Evolutionary conservation across 2,888 invertebrate species (phyloP).

Genomic region (Clistopyga incitator): DNA sequence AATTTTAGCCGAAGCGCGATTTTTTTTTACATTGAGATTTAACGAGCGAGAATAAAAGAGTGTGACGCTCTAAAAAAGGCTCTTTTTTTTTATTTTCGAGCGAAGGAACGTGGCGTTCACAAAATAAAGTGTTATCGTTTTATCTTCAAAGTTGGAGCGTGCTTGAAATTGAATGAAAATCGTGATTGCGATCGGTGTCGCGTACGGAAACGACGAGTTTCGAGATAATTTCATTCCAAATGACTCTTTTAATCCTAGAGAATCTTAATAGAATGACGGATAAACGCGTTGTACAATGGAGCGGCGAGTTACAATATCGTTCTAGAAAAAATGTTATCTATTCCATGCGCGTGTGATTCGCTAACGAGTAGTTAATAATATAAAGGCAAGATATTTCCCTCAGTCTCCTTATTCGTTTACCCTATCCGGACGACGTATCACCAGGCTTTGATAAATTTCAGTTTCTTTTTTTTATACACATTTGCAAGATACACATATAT

Average conservation of each 20-base stretch:
- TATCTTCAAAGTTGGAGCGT: slow-evolving; percentile 13
- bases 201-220: slow-evolving; percentile 26
- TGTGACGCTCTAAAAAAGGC: slow-evolving; percentile 22
- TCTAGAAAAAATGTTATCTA: slow-evolving; percentile 36
- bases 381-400: slow-evolving; percentile 81
- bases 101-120: slow-evolving; percentile 39
- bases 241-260: slow-evolving; percentile 23
- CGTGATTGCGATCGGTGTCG: slow-evolving; percentile 25
- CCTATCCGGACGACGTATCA: slow-evolving; percentile 76
- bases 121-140: slow-evolving; percentile 8
- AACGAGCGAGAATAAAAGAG: slow-evolving; percentile 30
- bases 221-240: slow-evolving; percentile 17
- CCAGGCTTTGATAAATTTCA: slow-evolving; percentile 72
- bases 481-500: slow-evolving; percentile 68
- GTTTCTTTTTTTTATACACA: slow-evolving; percentile 64
- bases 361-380: slow-evolving; percentile 60
- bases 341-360: slow-evolving; percentile 14
- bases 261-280: slow-evolving; percentile 27
- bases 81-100: slow-evolving; percentile 26
- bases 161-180: slow-evolving; percentile 43
- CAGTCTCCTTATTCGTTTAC: slow-evolving; percentile 79
- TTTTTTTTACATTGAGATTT: slow-evolving; percentile 47
- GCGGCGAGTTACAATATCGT: slow-evolving; percentile 25
- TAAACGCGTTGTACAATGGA: slow-evolving; percentile 42
- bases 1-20: slow-evolving; percentile 37